Base-by-base conservation (phyloP, 92 coral and sea anemone species). In the Porites divaricata region DNA sequence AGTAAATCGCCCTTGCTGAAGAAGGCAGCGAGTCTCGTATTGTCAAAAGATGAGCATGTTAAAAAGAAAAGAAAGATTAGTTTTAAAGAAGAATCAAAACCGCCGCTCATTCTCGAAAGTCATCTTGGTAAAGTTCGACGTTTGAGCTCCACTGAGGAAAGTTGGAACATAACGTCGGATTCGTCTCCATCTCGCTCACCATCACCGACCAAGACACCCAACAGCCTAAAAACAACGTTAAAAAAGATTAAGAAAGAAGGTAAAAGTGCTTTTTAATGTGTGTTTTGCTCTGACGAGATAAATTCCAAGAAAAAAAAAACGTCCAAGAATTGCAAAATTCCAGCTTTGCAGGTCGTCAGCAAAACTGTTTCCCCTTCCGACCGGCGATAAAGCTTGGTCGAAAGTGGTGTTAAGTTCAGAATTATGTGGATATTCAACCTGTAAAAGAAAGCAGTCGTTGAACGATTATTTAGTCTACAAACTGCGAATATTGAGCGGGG, bases 201-300 rank as follows among this genome's bases (percentile, higher is more conserved):
- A 59, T 92, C 92, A 59, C 98, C 96, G 54, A 92, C 88, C 57
- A 93, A 90, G 89, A 88, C 95, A 57, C 54, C 91, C 23, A 81
- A 86, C 70, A 92, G 96, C 85, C 78, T 96, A 63, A 96, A 93
- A 85, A 94, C 96, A 61, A 95, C 95, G 78, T 88, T 96, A 25
- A 96, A 95, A 77, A 96, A 96, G 89, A 92, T 94, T 54, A 96
- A 92, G 73, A 90, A 90, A 78, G 99, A 96, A 94, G 99, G 99
- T 94, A 80, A 21, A 88, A 74, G 53, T 19, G 25, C 16, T 28
- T 17, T 54, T 63, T 19, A 8, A 17, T 20, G 45, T 73, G 85
- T 8, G 28, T 9, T 17, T 16, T 63, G 74, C 67, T 58, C 10
- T 35, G 67, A 17, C 8, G 28, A 63, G 48, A 57, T 61, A n/a